Evolutionary conservation across 2,888 invertebrate genomes (phyloP).

Genomic region (Ptycholaimellus sp.): DNA sequence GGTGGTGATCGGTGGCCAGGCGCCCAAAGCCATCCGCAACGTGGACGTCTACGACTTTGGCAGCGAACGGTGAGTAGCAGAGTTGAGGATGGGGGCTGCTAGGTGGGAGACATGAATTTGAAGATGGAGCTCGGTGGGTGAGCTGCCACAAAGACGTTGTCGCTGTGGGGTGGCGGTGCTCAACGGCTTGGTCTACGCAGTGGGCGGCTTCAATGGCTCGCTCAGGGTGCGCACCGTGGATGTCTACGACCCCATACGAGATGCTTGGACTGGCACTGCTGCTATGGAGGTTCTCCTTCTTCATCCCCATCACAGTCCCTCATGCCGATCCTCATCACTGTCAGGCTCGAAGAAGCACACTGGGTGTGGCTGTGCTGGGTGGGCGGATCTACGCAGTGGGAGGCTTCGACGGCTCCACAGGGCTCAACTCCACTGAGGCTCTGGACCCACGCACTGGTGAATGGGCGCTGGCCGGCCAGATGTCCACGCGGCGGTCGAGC

Average conservation of each 20-base stretch:
- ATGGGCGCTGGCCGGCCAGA: slow-evolving; percentile 40
- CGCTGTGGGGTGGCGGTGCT: slow-evolving; percentile 49
- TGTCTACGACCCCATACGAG: slow-evolving; percentile 51
- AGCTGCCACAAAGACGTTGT: slow-evolving; percentile 66
- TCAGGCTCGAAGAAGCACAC: slow-evolving; percentile 67
- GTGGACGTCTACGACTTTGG: slow-evolving; percentile 66
- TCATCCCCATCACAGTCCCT: no score
- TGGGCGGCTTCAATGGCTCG: slow-evolving; percentile 77
- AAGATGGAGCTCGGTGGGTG: slow-evolving; percentile 37
- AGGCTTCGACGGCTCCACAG: slow-evolving; percentile 54
- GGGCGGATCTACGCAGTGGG: slow-evolving; percentile 67
- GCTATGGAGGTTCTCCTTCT: no score
- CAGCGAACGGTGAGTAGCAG: no score
- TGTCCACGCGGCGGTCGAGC: slow-evolving; percentile 71
- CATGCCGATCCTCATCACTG: no score
- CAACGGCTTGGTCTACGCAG: slow-evolving; percentile 51
- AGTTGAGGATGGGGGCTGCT: no score
- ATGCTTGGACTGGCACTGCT: slow-evolving; percentile 52
- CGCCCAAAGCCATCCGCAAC: slow-evolving; percentile 78
- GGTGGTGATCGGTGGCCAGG: slow-evolving; percentile 76
- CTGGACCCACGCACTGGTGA: slow-evolving; percentile 49
- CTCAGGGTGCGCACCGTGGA: slow-evolving; percentile 73
- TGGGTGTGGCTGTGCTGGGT: slow-evolving; percentile 70
- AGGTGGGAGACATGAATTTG: not conserved
- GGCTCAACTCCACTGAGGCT: slow-evolving; percentile 63